Base-by-base conservation (phyloP, 2,113 vertebrate genomes). In the Equus przewalskii region DNA sequence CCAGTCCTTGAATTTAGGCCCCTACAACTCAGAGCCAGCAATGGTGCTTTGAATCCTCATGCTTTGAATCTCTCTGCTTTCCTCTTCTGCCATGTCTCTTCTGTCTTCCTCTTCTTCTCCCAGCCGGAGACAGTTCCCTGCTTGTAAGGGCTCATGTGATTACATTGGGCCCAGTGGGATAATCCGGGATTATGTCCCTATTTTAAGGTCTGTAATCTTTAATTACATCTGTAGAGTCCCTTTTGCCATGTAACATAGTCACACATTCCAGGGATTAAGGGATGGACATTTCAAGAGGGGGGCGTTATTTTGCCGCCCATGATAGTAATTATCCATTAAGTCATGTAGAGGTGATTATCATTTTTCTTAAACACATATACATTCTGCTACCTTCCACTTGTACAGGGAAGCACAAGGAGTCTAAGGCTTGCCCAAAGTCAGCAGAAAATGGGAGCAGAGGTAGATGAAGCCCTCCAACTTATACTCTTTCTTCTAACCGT, bases 191-290 rank as follows among this genome's bases (percentile, higher is more conserved):
- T 64, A 51, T 67, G n/a, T 69, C 41, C 24, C 54, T 93, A 26
- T 67, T 90, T 97, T 85, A 88, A 91, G 16, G 41, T 62, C 84
- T 69, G 1, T 80, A 65, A 67, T 13, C 41, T 85, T 85, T 92
- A 94, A 70, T 76, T 88, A 44, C 2, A 44, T 49, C 6, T 60
- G 3, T 72, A 67, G 67, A 95, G 12, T 96, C 22, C 49, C 16
- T 84, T 95, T 94, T 88, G n/a, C 64, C 33, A 36, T 51, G 21
- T 92, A 79, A 62, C 15, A 16, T n/a, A 79, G 30, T 60, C 62
- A 82, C 33, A 78, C 51, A n/a, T 70, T 82, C 28, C 11, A 76
- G 22, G 36, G 58, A 62, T 80, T 83, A 89, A 9, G 56, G 28
- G 58, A 41, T 64, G 7, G 19, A 7, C 5, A 51, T 89, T 94